These are phyloP conservation scores for Cerceris ruficornis DNA, from an alignment of 2,888 invertebrate species.

Conservation along the genomic window DNA sequence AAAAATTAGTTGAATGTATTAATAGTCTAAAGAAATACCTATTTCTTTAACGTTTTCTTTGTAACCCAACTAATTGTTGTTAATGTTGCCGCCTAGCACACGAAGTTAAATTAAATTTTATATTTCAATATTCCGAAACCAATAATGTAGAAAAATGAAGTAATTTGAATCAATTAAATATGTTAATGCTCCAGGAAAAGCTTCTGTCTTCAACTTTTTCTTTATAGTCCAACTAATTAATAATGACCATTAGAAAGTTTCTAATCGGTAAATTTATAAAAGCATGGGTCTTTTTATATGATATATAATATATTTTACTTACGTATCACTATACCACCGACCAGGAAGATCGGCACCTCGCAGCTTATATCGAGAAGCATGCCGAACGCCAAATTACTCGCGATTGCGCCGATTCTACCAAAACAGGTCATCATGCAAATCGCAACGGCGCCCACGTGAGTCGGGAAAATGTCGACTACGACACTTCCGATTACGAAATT, in stretches of 20 bases:
- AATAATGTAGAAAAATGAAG: too few relatives aligned
- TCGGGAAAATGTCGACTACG: constrained; percentile 80
- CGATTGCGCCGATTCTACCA: constrained; percentile 86
- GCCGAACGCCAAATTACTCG: constrained; percentile 86
- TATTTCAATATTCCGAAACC: too few relatives aligned
- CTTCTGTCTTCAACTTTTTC: too few relatives aligned
- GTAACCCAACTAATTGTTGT: too few relatives aligned
- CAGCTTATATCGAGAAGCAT: constrained; percentile 85
- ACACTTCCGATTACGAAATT: constrained; percentile 80
- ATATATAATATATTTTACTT: constrained; percentile 68
- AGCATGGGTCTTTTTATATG: not conserved
- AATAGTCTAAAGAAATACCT: too few relatives aligned
- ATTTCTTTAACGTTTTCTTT: too few relatives aligned
- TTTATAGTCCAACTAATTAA: too few relatives aligned
- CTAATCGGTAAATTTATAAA: not conserved
- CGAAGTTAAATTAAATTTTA: too few relatives aligned
- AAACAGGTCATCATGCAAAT: constrained; percentile 86
- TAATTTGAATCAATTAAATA: too few relatives aligned
- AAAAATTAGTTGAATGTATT: too few relatives aligned
- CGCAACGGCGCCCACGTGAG: constrained; percentile 84
- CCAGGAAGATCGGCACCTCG: constrained; percentile 85
- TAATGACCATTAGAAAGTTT: not conserved
- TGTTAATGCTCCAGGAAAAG: too few relatives aligned
- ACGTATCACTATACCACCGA: constrained; percentile 84
- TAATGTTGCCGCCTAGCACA: too few relatives aligned